phyloP scores from a whole-genome alignment of 2,888 invertebrate species.

The Blastobasis adustella region DNA sequence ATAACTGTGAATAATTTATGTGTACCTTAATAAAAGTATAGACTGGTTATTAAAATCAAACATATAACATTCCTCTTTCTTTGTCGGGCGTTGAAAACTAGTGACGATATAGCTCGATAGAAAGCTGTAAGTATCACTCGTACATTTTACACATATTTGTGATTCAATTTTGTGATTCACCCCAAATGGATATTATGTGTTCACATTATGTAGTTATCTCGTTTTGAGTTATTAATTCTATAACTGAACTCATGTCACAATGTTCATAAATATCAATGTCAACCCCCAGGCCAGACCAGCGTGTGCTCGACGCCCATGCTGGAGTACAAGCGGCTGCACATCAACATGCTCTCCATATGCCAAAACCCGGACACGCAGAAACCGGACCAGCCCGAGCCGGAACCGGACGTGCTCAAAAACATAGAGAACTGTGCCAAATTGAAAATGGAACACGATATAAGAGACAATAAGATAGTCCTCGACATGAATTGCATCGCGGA shows the following conservation, averaged over 20 bases:
- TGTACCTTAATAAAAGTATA: no score
- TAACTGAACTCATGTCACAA: background rate
- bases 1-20: no score
- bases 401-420: constrained; percentile 57
- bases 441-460: constrained; percentile 45
- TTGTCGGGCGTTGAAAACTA: no score
- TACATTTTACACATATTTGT: no score
- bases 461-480: constrained; percentile 49
- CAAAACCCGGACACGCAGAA: constrained; percentile 74
- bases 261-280: constrained; percentile 17
- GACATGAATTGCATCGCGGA: constrained; percentile 63
- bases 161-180: no score
- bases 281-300: constrained; percentile 76
- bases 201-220: no score
- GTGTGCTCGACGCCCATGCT: constrained; percentile 87
- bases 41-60: no score
- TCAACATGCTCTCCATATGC: constrained; percentile 83
- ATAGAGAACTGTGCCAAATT: constrained; percentile 47
- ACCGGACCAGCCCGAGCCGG: constrained; percentile 62
- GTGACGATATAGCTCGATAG: no score
- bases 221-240: no score
- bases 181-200: no score
- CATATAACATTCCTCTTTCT: no score
- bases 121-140: no score
- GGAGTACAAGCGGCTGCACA: constrained; percentile 83